Evolutionary conservation across 2,113 vertebrate genomes (phyloP).

Genomic region (Barbus barbus): DNA sequence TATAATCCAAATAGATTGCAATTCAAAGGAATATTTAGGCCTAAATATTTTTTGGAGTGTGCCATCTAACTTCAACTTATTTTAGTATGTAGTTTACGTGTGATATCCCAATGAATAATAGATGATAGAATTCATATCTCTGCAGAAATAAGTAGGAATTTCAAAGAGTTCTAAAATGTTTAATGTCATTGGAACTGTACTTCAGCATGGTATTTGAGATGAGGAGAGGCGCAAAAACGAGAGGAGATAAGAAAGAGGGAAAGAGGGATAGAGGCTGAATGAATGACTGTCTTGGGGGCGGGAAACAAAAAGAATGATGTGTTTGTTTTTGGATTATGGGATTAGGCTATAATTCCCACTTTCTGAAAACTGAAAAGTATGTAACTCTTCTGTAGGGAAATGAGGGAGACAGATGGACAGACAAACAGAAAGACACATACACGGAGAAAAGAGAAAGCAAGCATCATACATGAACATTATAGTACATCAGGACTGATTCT

Average conservation of each 20-base stretch:
- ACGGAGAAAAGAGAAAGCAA: neutral
- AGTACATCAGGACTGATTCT: slow-evolving; percentile 1
- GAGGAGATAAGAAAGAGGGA: slow-evolving; percentile 14
- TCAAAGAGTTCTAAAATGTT: slow-evolving; percentile 33
- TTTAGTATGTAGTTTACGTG: slow-evolving; percentile 6
- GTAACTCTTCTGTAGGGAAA: slow-evolving; percentile 15
- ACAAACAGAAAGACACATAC: neutral
- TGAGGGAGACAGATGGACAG: neutral
- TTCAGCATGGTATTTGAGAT: slow-evolving; percentile 28
- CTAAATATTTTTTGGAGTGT: neutral
- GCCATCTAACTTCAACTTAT: slow-evolving; percentile 14
- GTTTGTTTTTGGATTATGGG: slow-evolving; percentile 46
- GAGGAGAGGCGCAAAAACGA: slow-evolving; percentile 3
- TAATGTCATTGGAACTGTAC: slow-evolving; percentile 8
- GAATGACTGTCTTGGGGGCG: neutral
- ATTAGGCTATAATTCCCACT: slow-evolving; percentile 39
- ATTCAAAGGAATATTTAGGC: neutral
- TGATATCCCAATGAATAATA: slow-evolving; percentile 11
- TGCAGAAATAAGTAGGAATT: slow-evolving; percentile 20
- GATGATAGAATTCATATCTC: neutral
- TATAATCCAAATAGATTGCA: neutral
- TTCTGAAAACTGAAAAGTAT: slow-evolving; percentile 31
- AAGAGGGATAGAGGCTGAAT: slow-evolving; percentile 25
- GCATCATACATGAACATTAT: neutral
- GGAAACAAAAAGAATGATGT: neutral